phyloP scores from a whole-genome alignment of 2,888 invertebrate species.

The Eulithis prunata region DNA sequence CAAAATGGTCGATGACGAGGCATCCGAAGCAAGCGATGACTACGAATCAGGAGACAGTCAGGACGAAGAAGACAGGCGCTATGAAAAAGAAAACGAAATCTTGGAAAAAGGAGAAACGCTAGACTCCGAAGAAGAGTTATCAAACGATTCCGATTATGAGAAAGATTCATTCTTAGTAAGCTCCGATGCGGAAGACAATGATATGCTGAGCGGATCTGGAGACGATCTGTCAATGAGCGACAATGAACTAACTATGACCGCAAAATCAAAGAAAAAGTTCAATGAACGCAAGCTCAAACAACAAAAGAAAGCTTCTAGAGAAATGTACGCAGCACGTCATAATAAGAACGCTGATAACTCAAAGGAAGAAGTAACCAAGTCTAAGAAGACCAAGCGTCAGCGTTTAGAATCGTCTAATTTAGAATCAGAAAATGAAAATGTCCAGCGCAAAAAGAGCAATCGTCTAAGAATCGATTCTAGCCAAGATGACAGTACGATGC shows the following conservation, averaged over 20 bases:
- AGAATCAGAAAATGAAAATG: conserved; percentile 57
- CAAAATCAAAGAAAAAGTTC: conserved; percentile 74
- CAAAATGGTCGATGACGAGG: conserved; percentile 65
- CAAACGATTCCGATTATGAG: conserved; percentile 76
- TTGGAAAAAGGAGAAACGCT: conserved; percentile 79
- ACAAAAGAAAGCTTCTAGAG: conserved; percentile 74
- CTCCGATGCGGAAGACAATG: conserved; percentile 75
- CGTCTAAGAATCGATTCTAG: conserved; percentile 67
- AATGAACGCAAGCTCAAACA: conserved; percentile 71
- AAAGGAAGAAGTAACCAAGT: conserved; percentile 34
- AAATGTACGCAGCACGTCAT: conserved; percentile 77
- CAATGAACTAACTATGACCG: conserved; percentile 72
- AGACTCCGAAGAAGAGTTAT: conserved; percentile 73
- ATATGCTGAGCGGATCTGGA: conserved; percentile 72
- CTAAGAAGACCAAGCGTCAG: conserved; percentile 53
- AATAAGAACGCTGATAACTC: conserved; percentile 50
- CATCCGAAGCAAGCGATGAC: conserved; percentile 69
- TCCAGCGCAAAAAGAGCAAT: conserved; percentile 55
- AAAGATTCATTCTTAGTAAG: conserved; percentile 83
- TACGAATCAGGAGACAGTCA: conserved; percentile 80
- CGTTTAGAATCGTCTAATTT: conserved; percentile 58
- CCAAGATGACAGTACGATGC: conserved; percentile 47
- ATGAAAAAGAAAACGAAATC: conserved; percentile 79
- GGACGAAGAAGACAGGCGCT: conserved; percentile 76
- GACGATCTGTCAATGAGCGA: conserved; percentile 75